phyloP scores from a whole-genome alignment of 2,797 vertebrate species.

The Sebastes nivosus region DNA sequence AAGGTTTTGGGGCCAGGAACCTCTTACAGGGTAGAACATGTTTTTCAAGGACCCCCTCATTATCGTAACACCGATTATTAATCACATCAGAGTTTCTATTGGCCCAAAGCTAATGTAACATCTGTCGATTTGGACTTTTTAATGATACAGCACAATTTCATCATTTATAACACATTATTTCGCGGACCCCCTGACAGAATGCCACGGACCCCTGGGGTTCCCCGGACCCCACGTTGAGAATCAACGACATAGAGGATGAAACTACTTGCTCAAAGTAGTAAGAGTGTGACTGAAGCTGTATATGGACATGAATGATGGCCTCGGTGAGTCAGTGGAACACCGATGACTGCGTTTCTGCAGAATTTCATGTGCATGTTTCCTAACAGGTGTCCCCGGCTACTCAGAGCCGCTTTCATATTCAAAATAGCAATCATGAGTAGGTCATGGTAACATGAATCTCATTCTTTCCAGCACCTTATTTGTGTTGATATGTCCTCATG shows the following conservation, averaged over 20 bases:
- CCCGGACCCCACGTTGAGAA: no score
- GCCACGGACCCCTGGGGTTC: no score
- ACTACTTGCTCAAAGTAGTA: background rate
- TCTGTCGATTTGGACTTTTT: no score
- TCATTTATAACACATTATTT: no score
- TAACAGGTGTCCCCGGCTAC: constrained; percentile 67
- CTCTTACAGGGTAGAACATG: no score
- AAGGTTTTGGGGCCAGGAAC: no score
- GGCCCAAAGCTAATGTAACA: no score
- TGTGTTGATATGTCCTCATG: constrained; percentile 68
- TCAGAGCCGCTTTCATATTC: constrained; percentile 68
- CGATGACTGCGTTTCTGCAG: constrained; percentile 70
- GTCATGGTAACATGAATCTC: constrained; percentile 74
- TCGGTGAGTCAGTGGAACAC: constrained; percentile 69
- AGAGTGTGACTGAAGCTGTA: constrained; percentile 11
- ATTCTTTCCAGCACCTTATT: constrained; percentile 77
- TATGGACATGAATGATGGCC: constrained; percentile 31
- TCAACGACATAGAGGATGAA: background rate
- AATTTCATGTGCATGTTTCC: constrained; percentile 71
- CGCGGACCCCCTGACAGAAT: no score
- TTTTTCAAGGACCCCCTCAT: no score
- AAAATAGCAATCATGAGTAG: constrained; percentile 75
- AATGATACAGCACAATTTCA: no score
- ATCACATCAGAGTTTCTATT: no score
- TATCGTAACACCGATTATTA: no score